Evolutionary conservation across 2,113 vertebrate genomes (phyloP).

Genomic region (Microcebus lehilahytsara): DNA sequence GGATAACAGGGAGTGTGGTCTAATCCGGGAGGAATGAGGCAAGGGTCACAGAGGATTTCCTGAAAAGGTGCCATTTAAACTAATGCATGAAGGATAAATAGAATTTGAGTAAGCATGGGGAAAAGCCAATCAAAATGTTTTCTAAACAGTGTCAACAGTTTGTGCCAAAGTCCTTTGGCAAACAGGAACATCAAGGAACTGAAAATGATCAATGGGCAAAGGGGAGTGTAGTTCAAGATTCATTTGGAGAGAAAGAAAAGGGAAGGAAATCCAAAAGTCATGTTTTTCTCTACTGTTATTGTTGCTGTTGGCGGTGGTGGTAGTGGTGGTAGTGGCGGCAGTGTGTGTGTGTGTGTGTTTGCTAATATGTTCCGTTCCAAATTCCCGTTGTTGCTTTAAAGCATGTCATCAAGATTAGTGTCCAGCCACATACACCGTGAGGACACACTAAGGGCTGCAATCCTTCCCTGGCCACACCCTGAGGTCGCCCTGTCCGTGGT

Average conservation of each 20-base stretch:
- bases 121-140: background rate
- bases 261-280: background rate
- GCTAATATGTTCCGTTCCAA: background rate
- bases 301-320: background rate
- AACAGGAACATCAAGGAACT: background rate
- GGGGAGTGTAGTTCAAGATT: background rate
- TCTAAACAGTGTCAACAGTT: background rate
- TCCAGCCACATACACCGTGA: background rate
- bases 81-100: background rate
- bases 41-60: background rate
- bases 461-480: background rate
- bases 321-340: background rate
- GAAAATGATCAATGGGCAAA: background rate
- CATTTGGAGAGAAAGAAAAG: background rate
- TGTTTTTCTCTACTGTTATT: background rate
- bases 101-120: background rate
- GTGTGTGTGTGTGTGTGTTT: background rate
- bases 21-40: background rate
- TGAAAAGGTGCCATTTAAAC: background rate
- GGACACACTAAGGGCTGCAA: background rate
- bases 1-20: background rate
- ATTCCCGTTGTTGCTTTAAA: background rate
- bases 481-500: background rate
- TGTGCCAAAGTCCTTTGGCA: constrained; percentile 7
- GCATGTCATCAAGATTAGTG: background rate